Evolutionary conservation across 1,140 invertebrate species (phyloP).

Genomic region (Tenebrio molitor): DNA sequence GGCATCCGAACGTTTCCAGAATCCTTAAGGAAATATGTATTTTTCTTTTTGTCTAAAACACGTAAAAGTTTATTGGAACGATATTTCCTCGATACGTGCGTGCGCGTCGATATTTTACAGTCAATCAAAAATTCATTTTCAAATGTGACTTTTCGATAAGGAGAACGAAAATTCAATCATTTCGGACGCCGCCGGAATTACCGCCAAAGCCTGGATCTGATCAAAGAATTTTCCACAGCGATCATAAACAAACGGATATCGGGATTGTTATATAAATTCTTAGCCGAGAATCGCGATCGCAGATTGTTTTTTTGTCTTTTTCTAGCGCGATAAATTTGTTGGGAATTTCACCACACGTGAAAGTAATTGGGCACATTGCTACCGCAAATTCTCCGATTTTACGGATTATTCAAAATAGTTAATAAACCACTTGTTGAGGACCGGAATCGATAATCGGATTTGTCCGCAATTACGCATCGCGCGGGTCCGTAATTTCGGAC

Average conservation of each 20-base stretch:
- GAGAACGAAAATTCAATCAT: slow-evolving; percentile 3
- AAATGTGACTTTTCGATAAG: slow-evolving; percentile 24
- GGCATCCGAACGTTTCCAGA: slow-evolving; percentile 17
- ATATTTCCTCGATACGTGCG: slow-evolving; percentile 35
- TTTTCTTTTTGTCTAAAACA: slow-evolving; percentile 39
- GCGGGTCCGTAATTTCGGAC: no score
- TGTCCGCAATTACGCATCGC: no score
- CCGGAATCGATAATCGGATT: no score
- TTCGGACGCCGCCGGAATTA: not conserved
- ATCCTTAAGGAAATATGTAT: slow-evolving; percentile 37
- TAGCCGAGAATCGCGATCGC: no score
- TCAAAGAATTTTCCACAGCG: not conserved
- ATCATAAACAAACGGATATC: not conserved
- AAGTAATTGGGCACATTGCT: no score
- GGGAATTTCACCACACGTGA: no score
- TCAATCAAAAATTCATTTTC: slow-evolving; percentile 38
- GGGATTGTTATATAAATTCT: not conserved
- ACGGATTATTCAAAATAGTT: slow-evolving; percentile 14
- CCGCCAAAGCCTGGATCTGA: not conserved
- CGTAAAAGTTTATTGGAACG: slow-evolving; percentile 39
- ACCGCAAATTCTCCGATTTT: not conserved
- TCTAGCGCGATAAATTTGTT: no score
- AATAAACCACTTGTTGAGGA: slow-evolving; percentile 29
- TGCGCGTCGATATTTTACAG: slow-evolving; percentile 31
- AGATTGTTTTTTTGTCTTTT: no score